Conservation (phyloP, 1,140 invertebrate genomes). For the Proales similis region DNA sequence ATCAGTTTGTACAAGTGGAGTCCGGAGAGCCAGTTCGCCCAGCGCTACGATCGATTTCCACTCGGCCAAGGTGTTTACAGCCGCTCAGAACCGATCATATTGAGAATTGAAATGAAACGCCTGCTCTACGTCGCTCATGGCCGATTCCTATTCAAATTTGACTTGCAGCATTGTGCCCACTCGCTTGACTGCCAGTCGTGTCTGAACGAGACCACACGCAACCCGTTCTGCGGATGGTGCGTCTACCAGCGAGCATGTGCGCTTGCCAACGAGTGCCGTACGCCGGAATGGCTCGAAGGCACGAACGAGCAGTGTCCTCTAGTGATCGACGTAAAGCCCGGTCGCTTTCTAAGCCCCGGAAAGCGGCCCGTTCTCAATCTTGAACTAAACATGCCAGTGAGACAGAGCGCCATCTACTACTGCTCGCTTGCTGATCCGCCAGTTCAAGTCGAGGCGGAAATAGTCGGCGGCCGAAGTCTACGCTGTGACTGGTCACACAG, state of each 20-base stretch:
- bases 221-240: conserved; percentile 36
- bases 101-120: neutral
- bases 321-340: neutral
- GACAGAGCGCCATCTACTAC: no score
- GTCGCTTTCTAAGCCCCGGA: conserved; percentile 20
- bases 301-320: neutral
- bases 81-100: neutral
- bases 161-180: conserved; percentile 23
- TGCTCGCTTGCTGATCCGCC: no score
- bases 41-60: conserved; percentile 10
- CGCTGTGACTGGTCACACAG: no score
- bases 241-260: conserved; percentile 13
- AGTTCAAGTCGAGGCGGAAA: no score
- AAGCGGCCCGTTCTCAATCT: no score
- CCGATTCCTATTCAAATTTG: conserved; percentile 25
- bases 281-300: conserved; percentile 2
- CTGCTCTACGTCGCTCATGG: conserved; percentile 26
- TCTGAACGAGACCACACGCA: neutral
- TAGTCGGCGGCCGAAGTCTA: no score
- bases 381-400: no score
- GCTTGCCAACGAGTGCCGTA: neutral
- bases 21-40: neutral
- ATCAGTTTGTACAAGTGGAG: neutral
- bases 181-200: conserved; percentile 8
- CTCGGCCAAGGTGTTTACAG: neutral